These are phyloP conservation scores for Acanthococcus lagerstroemiae DNA, from an alignment of 2,888 invertebrate genomes.

Conservation along the genomic window DNA sequence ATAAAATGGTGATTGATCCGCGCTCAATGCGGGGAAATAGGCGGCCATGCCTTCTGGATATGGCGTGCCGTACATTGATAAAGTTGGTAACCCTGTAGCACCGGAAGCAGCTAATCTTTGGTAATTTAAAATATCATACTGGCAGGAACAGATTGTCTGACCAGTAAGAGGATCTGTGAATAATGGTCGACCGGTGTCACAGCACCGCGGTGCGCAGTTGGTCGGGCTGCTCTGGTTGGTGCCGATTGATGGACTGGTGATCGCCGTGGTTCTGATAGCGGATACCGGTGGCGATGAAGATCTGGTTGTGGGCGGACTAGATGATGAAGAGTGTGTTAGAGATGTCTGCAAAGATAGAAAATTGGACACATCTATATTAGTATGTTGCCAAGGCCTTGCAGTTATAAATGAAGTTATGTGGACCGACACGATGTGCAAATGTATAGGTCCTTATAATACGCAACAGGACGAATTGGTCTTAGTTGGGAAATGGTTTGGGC, in stretches of 20 bases:
- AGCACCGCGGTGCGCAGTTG: slow-evolving; percentile 51
- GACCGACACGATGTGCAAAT: too few relatives aligned
- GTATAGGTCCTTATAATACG: too few relatives aligned
- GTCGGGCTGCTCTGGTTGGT: slow-evolving; percentile 38
- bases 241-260: slow-evolving; percentile 30
- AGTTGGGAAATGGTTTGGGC: too few relatives aligned
- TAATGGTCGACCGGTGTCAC: slow-evolving; percentile 83
- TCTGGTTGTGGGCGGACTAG: slow-evolving; percentile 33
- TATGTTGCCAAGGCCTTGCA: too few relatives aligned
- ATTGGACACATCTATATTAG: background rate
- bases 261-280: slow-evolving; percentile 16
- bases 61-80: slow-evolving; percentile 70
- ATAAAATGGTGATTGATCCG: slow-evolving; percentile 78
- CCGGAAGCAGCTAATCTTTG: slow-evolving; percentile 59
- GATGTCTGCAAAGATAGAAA: slow-evolving; percentile 32
- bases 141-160: slow-evolving; percentile 81
- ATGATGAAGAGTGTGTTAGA: slow-evolving; percentile 24
- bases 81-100: slow-evolving; percentile 56
- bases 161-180: slow-evolving; percentile 83
- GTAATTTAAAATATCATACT: slow-evolving; percentile 78
- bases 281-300: slow-evolving; percentile 30
- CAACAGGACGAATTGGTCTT: too few relatives aligned
- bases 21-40: slow-evolving; percentile 72
- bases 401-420: too few relatives aligned
- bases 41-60: slow-evolving; percentile 74